These are phyloP conservation scores for Chelonia mydas DNA, from an alignment of 2,797 vertebrate genomes.

Conservation along the genomic window DNA sequence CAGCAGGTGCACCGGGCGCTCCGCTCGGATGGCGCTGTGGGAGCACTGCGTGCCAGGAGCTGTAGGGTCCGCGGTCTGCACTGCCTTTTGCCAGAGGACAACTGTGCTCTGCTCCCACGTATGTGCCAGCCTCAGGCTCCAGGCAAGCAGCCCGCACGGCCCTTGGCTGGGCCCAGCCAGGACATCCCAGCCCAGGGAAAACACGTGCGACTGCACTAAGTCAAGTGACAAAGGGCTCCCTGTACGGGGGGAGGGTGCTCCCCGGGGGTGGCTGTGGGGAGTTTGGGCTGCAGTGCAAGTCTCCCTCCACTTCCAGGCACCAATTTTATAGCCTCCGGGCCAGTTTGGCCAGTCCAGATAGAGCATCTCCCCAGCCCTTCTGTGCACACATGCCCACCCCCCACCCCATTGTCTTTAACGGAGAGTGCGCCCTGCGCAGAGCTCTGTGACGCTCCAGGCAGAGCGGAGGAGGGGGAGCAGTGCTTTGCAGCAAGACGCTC, in stretches of 20 bases:
- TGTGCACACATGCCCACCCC: accelerated
- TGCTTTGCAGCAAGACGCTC: no score
- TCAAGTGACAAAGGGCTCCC: background rate
- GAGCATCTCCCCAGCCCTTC: accelerated
- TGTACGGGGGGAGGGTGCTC: accelerated
- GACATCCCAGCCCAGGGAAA: accelerated
- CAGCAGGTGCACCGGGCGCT: no score
- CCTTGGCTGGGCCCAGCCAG: accelerated
- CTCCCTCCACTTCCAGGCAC: background rate
- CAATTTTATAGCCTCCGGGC: background rate
- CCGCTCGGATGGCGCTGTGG: no score
- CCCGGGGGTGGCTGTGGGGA: accelerated
- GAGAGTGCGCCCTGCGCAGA: no score
- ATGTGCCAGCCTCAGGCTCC: no score
- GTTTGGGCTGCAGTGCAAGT: background rate
- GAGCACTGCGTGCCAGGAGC: no score
- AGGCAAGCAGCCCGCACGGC: accelerated
- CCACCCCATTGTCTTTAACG: no score
- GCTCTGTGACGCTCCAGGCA: no score
- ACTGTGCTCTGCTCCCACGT: no score
- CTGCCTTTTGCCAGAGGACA: no score
- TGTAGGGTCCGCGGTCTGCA: no score
- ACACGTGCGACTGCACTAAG: background rate
- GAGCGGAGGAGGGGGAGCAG: no score
- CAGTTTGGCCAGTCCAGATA: accelerated